These are phyloP conservation scores for Mythimna vitellina DNA, from an alignment of 2,888 invertebrate species.

Conservation along the genomic window DNA sequence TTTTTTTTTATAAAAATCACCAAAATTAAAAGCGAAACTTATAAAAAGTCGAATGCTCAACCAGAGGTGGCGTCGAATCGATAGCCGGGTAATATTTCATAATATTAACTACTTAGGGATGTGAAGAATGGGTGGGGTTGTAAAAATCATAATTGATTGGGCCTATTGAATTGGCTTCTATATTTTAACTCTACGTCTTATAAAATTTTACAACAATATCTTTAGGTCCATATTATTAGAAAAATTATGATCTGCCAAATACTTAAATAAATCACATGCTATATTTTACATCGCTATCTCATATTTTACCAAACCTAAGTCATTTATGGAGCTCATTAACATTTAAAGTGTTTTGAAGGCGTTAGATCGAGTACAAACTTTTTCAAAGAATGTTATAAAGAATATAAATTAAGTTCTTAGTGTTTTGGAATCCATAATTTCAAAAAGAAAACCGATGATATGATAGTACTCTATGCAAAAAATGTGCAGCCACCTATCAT, in stretches of 20 bases:
- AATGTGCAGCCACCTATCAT: constrained; percentile 76
- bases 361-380: constrained; percentile 9
- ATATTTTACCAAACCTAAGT: constrained; percentile 26
- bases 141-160: constrained; percentile 82
- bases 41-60: constrained; percentile 71
- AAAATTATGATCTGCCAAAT: constrained; percentile 14
- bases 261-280: constrained; percentile 40
- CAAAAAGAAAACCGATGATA: constrained; percentile 21
- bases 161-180: constrained; percentile 75
- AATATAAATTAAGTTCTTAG: constrained; percentile 27
- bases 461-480: constrained; percentile 53
- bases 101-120: constrained; percentile 87
- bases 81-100: constrained; percentile 87
- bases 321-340: constrained; percentile 44
- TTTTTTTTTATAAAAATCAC: constrained; percentile 80
- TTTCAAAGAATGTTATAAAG: constrained; percentile 12
- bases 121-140: constrained; percentile 86
- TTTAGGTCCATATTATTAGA: constrained; percentile 30
- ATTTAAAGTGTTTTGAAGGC: constrained; percentile 46
- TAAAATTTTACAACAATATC: constrained; percentile 53
- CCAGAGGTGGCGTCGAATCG: constrained; percentile 74
- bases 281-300: constrained; percentile 9
- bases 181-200: constrained; percentile 66
- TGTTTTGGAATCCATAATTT: constrained; percentile 7
- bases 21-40: constrained; percentile 82